Conservation (phyloP, 2,888 invertebrate species). For the Azorinus chamasolen region DNA sequence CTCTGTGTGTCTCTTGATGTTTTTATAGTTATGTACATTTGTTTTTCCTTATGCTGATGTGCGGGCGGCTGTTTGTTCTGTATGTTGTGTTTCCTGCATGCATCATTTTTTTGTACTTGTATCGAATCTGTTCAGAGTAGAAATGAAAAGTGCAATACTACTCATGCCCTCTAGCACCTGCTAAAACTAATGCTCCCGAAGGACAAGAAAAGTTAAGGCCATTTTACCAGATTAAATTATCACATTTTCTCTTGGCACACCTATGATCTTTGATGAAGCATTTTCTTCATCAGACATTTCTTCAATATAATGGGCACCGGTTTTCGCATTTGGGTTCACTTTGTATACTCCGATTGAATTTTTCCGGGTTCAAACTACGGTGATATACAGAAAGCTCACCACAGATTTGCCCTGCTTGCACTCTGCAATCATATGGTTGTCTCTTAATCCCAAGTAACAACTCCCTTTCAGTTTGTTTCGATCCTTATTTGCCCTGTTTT, state of each 20-base stretch:
- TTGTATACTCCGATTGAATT: background rate
- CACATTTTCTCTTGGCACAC: slow-evolving; percentile 13
- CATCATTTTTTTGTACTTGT: slow-evolving; percentile 14
- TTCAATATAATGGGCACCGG: no score
- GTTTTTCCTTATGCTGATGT: no score
- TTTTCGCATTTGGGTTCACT: no score
- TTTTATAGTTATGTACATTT: no score
- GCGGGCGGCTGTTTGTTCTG: no score
- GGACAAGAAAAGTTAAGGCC: slow-evolving; percentile 28
- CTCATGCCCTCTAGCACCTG: background rate
- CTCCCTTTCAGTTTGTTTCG: slow-evolving; percentile 26
- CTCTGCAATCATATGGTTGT: slow-evolving; percentile 4
- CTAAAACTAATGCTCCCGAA: slow-evolving; percentile 5
- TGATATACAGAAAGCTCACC: slow-evolving; percentile 27
- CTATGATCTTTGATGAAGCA: background rate
- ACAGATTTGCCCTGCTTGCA: slow-evolving; percentile 18
- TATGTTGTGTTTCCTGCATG: no score
- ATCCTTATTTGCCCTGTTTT: slow-evolving; percentile 19
- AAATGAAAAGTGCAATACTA: slow-evolving; percentile 26
- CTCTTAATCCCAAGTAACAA: slow-evolving; percentile 26
- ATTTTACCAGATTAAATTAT: slow-evolving; percentile 25
- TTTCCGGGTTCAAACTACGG: no score
- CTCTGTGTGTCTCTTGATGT: no score
- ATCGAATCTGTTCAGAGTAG: slow-evolving; percentile 18
- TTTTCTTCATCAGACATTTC: no score